These are phyloP conservation scores for Dynastes tityus DNA, from an alignment of 2,888 invertebrate species.

Conservation along the genomic window DNA sequence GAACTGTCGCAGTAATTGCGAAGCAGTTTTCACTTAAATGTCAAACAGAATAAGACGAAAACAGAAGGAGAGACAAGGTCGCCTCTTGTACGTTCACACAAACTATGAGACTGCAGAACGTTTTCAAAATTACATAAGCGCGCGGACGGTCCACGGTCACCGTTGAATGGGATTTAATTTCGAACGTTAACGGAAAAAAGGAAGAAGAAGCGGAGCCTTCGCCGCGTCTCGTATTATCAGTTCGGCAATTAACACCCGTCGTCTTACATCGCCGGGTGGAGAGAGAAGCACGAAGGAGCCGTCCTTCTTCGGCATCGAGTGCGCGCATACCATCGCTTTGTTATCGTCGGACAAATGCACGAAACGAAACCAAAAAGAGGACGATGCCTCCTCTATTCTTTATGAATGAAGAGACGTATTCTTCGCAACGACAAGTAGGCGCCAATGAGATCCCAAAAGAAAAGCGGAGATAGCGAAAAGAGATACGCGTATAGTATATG, in stretches of 20 bases:
- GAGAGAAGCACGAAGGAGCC: neutral
- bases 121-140: constrained; percentile 39
- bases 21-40: constrained; percentile 19
- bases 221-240: constrained; percentile 26
- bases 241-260: constrained; percentile 22
- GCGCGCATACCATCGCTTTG: constrained; percentile 28
- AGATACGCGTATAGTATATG: constrained; percentile 20
- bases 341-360: constrained; percentile 28
- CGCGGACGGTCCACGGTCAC: constrained; percentile 34
- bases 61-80: constrained; percentile 38
- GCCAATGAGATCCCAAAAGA: constrained; percentile 55
- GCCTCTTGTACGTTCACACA: constrained; percentile 30
- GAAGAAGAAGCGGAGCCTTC: constrained; percentile 21
- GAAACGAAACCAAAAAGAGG: constrained; percentile 50
- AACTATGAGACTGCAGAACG: constrained; percentile 29
- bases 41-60: constrained; percentile 18
- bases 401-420: constrained; percentile 54
- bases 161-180: constrained; percentile 41
- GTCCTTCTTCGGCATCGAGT: constrained; percentile 9
- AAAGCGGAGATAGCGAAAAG: constrained; percentile 53
- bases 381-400: constrained; percentile 44
- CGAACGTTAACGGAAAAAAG: constrained; percentile 38
- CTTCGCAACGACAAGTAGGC: constrained; percentile 56
- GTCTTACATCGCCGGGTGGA: constrained; percentile 18
- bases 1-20: neutral